Evolutionary conservation across 2,113 vertebrate genomes (phyloP).

Genomic region (Anas platyrhynchos): DNA sequence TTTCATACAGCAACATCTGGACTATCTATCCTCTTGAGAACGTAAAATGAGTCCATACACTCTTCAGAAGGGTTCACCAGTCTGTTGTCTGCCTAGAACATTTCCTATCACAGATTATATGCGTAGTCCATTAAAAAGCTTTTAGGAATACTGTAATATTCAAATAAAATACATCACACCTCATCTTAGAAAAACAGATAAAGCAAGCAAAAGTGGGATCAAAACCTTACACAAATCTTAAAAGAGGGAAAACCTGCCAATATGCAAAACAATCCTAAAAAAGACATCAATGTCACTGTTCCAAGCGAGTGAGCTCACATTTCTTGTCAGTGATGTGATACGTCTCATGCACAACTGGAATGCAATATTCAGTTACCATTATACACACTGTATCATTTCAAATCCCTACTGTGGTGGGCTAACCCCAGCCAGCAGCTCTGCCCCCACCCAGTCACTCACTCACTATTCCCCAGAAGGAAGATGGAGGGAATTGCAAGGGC

Average conservation of each 20-base stretch:
- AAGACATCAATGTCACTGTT: not conserved
- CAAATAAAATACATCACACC: not conserved
- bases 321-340: not conserved
- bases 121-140: not conserved
- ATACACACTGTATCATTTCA: not conserved
- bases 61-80: not conserved
- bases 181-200: not conserved
- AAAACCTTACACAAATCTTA: not conserved
- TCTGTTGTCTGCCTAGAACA: not conserved
- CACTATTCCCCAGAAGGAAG: not conserved
- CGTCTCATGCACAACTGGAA: not conserved
- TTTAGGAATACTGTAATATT: not conserved
- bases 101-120: not conserved
- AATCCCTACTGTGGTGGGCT: rapidly evolving
- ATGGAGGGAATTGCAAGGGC: not conserved
- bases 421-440: not conserved
- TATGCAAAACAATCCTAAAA: not conserved
- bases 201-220: not conserved
- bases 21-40: not conserved
- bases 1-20: not conserved
- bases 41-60: not conserved
- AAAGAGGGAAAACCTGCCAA: not conserved
- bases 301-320: not conserved
- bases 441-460: not conserved
- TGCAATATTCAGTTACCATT: not conserved